Evolutionary conservation across 2,797 vertebrate genomes (phyloP).

Genomic region (Coendou prehensilis): DNA sequence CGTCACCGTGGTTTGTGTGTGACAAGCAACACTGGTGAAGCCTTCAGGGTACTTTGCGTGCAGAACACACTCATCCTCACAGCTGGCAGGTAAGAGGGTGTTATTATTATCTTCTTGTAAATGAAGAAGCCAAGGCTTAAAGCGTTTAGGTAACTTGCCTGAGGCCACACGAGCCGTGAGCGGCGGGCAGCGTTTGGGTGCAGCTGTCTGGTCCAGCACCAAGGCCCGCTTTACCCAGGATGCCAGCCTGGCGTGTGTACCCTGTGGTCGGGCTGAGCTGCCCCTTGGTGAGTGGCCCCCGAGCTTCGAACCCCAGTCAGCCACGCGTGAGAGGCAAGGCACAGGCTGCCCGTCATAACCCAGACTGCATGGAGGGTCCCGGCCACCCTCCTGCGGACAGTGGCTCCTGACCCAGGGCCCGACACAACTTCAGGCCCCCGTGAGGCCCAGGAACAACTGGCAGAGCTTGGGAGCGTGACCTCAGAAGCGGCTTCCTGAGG

Average conservation of each 20-base stretch:
- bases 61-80: background rate
- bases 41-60: background rate
- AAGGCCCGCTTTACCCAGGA: background rate
- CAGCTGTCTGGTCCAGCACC: background rate
- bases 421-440: too few relatives aligned
- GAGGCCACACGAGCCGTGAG: background rate
- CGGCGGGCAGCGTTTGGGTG: conserved; percentile 13
- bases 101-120: background rate
- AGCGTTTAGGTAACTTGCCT: conserved; percentile 34
- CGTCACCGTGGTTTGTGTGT: background rate
- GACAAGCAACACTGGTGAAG: conserved; percentile 2
- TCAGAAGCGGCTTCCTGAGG: too few relatives aligned
- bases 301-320: conserved; percentile 4
- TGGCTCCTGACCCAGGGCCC: too few relatives aligned
- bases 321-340: too few relatives aligned
- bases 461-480: too few relatives aligned
- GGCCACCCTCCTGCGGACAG: too few relatives aligned
- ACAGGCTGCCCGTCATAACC: too few relatives aligned
- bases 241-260: background rate
- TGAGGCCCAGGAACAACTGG: too few relatives aligned
- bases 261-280: too few relatives aligned
- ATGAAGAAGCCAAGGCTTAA: background rate
- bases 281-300: background rate
- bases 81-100: background rate
- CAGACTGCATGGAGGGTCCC: too few relatives aligned